Evolutionary conservation across 2,888 invertebrate species (phyloP).

Genomic region (Xestobium rufovillosum): DNA sequence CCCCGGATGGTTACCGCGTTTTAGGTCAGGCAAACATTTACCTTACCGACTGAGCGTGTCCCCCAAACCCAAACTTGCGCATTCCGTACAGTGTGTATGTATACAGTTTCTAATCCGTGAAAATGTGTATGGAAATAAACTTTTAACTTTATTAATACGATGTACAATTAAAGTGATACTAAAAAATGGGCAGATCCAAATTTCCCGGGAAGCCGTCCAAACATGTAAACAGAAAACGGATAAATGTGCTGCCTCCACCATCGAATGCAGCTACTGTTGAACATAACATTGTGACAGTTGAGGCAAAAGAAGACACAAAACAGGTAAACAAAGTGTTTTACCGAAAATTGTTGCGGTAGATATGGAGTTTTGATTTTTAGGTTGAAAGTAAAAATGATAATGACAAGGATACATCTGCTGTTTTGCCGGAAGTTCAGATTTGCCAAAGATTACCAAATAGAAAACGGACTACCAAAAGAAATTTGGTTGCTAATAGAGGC

Average conservation of each 20-base stretch:
- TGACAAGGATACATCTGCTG: not conserved
- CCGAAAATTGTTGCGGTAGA: not conserved
- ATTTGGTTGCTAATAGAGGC: constrained; percentile 27
- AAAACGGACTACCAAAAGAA: constrained; percentile 29
- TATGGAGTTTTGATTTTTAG: constrained; percentile 1
- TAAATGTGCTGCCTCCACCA: constrained; percentile 62
- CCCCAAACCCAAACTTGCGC: not conserved
- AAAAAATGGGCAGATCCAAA: constrained; percentile 69
- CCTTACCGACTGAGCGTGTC: constrained; percentile 3
- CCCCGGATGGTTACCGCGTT: no score
- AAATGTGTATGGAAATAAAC: not conserved
- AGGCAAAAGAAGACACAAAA: constrained; percentile 37
- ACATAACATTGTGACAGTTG: constrained; percentile 37
- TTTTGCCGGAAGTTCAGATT: constrained; percentile 15
- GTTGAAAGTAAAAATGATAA: constrained; percentile 1
- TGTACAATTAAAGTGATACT: constrained; percentile 2
- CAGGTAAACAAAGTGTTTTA: constrained; percentile 37
- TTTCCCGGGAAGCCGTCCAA: constrained; percentile 85
- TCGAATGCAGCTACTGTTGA: constrained; percentile 35
- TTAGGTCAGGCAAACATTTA: no score
- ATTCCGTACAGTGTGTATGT: not conserved
- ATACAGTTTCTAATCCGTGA: no score
- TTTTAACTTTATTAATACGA: not conserved
- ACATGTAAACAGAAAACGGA: constrained; percentile 77
- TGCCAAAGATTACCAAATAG: constrained; percentile 32